A percentile compares a stretch with the other conserved stretches of the same genome.
phyloP scores from a whole-genome alignment of 2,888 invertebrate genomes.

The Habroteleia sp. region DNA sequence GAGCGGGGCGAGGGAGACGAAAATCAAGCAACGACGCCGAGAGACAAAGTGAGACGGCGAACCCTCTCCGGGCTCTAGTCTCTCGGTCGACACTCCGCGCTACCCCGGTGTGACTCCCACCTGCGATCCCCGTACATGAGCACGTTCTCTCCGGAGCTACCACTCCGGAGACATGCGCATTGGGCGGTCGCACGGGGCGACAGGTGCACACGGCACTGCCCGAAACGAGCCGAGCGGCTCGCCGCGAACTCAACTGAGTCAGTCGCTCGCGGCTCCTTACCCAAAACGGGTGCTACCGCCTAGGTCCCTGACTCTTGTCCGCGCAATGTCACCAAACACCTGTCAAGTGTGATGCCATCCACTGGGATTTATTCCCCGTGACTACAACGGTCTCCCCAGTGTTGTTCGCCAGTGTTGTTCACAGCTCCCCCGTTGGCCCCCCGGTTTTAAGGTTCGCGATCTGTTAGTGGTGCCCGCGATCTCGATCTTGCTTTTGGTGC shows the following conservation, averaged over 20 bases:
- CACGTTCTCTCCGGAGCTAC: constrained; percentile 49
- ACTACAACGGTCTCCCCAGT: neutral
- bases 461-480: constrained; percentile 3
- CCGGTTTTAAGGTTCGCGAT: too few relatives aligned
- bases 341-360: constrained; percentile 47
- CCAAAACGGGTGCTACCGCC: constrained; percentile 69
- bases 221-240: constrained; percentile 66
- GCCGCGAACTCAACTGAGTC: constrained; percentile 65
- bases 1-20: neutral
- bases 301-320: constrained; percentile 12
- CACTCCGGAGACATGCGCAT: constrained; percentile 72
- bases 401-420: too few relatives aligned
- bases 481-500: constrained; percentile 6
- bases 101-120: constrained; percentile 61
- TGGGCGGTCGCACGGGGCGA: constrained; percentile 71
- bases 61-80: constrained; percentile 38
- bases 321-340: constrained; percentile 47
- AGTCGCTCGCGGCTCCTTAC: constrained; percentile 75
- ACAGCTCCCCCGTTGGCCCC: too few relatives aligned
- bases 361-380: constrained; percentile 16
- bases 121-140: constrained; percentile 57
- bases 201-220: constrained; percentile 77
- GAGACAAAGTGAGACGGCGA: constrained; percentile 43
- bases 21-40: constrained; percentile 30
- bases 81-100: constrained; percentile 53